Conservation (phyloP, 2,113 vertebrate genomes). For the Uropsilus gracilis region DNA sequence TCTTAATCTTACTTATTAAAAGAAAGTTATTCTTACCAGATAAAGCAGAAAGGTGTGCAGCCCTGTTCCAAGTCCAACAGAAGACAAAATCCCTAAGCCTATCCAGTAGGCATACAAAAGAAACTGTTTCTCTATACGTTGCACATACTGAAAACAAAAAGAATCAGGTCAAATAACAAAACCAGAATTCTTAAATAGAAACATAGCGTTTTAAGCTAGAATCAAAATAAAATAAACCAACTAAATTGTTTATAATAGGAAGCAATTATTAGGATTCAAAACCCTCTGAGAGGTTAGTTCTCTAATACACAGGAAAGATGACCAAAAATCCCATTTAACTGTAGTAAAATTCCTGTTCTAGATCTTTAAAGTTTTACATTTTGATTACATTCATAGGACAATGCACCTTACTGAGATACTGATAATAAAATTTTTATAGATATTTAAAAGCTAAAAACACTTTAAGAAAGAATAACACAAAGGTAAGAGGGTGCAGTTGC, state of each 20-base stretch:
- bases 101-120: slow-evolving; percentile 94
- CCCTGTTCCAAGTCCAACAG: slow-evolving; percentile 92
- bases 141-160: slow-evolving; percentile 89
- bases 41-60: slow-evolving; percentile 94
- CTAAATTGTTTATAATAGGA: slow-evolving; percentile 28
- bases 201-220: neutral
- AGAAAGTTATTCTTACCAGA: slow-evolving; percentile 89
- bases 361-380: no score
- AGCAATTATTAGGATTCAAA: slow-evolving; percentile 20
- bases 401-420: neutral
- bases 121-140: slow-evolving; percentile 90
- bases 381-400: slow-evolving; percentile 31
- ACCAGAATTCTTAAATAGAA: neutral
- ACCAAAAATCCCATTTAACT: slow-evolving; percentile 1
- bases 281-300: neutral
- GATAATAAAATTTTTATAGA: slow-evolving; percentile 10
- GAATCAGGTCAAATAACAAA: neutral
- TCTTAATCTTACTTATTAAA: slow-evolving; percentile 34
- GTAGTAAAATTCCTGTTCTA: neutral
- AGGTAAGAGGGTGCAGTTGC: neutral
- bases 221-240: slow-evolving; percentile 29
- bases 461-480: slow-evolving; percentile 18
- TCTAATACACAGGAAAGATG: neutral
- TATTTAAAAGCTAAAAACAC: slow-evolving; percentile 43
- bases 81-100: slow-evolving; percentile 92